These are phyloP conservation scores for Caenorhabditis remanei DNA, from an alignment of 1,140 invertebrate species.

Conservation along the genomic window DNA sequence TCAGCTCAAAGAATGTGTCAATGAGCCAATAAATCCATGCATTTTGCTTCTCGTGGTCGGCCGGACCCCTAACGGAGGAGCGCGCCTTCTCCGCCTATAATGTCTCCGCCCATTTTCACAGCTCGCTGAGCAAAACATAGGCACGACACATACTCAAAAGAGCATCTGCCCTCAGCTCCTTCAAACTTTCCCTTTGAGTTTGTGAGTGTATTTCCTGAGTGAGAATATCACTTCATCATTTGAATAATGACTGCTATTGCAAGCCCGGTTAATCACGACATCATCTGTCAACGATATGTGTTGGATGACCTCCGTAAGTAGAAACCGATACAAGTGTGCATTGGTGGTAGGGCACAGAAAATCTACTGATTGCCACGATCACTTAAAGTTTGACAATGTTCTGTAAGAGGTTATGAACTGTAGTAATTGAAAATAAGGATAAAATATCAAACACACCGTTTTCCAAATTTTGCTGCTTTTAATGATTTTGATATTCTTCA, in stretches of 20 bases:
- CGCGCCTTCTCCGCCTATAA: conserved; percentile 51
- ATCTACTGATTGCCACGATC: neutral
- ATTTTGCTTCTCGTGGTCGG: neutral
- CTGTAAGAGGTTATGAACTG: too few species aligned
- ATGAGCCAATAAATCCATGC: conserved; percentile 55
- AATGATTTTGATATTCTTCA: too few species aligned
- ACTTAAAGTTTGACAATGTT: too few species aligned
- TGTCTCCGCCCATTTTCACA: conserved; percentile 56
- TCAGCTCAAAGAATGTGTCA: conserved; percentile 28
- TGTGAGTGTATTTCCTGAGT: neutral
- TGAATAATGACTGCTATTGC: conserved; percentile 54
- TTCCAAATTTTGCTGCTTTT: too few species aligned
- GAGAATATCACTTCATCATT: neutral
- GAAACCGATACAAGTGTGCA: neutral
- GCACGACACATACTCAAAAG: conserved; percentile 49
- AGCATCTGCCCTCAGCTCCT: conserved; percentile 41
- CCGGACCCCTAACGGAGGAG: conserved; percentile 26
- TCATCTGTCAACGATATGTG: conserved; percentile 62
- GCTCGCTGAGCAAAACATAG: conserved; percentile 55
- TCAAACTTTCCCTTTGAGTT: neutral
- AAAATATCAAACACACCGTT: too few species aligned
- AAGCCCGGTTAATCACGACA: conserved; percentile 41
- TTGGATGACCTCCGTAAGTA: conserved; percentile 58
- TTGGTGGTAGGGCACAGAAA: too few species aligned
- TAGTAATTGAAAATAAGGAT: too few species aligned